Conservation (phyloP, 1,140 invertebrate species). For the Conus ventricosus region DNA sequence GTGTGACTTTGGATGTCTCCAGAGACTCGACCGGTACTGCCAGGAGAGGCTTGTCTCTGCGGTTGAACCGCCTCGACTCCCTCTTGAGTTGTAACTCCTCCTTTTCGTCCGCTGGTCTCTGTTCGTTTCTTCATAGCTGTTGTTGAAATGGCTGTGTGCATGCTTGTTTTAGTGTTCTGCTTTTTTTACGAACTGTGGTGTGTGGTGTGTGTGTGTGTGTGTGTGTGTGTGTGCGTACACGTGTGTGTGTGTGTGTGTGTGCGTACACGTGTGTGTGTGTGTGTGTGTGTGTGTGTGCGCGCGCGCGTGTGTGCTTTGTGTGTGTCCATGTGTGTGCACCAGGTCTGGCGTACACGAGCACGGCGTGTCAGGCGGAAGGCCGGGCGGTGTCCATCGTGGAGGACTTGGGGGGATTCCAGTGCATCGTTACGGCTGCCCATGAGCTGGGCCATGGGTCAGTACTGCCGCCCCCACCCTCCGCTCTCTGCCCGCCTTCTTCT, state of each 20-base stretch:
- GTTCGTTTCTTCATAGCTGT: too few species aligned
- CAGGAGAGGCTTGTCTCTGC: too few species aligned
- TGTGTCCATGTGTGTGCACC: not conserved
- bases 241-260: not conserved
- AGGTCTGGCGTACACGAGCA: slow-evolving; percentile 42
- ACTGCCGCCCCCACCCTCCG: too few species aligned
- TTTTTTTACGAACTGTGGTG: not conserved
- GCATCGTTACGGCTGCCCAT: slow-evolving; percentile 45
- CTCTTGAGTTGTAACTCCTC: too few species aligned
- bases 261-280: not conserved
- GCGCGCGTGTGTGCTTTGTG: too few species aligned
- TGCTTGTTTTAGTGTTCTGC: slow-evolving; percentile 13
- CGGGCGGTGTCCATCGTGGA: slow-evolving; percentile 44
- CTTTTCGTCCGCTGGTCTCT: too few species aligned
- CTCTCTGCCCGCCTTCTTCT: too few species aligned
- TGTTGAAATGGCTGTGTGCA: slow-evolving; percentile 31
- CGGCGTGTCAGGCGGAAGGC: slow-evolving; percentile 38
- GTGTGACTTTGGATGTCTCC: too few species aligned
- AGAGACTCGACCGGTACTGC: too few species aligned
- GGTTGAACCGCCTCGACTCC: too few species aligned
- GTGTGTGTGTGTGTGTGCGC: not conserved
- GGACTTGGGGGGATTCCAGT: slow-evolving; percentile 44
- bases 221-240: not conserved
- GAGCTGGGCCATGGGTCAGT: slow-evolving; percentile 46
- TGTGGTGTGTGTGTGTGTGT: not conserved